These are phyloP conservation scores for Dinoponera quadriceps DNA, from an alignment of 1,140 invertebrate species.

Conservation along the genomic window DNA sequence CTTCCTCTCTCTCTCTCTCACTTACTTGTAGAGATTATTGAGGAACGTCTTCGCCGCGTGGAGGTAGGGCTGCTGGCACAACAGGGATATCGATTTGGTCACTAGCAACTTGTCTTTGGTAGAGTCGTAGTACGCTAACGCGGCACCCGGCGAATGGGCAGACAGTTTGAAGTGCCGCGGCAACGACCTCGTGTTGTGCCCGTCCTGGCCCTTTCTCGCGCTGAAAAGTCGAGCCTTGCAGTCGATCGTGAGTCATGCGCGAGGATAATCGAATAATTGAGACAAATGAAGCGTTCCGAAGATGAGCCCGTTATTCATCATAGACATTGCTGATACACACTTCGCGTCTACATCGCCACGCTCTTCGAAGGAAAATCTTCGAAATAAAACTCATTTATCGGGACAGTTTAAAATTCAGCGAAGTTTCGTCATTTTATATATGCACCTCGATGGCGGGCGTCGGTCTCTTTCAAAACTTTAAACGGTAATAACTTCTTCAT, in stretches of 20 bases:
- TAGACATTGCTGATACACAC: too few relatives aligned
- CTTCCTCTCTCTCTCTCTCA: constrained; percentile 33
- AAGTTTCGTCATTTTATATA: too few relatives aligned
- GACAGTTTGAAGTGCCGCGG: constrained; percentile 95
- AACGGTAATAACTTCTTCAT: too few relatives aligned
- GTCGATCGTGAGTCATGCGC: not conserved
- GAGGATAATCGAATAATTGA: not conserved
- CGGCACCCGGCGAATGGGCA: constrained; percentile 90
- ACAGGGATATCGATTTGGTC: constrained; percentile 96
- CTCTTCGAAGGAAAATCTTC: too few relatives aligned
- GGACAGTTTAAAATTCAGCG: too few relatives aligned
- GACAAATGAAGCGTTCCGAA: not conserved
- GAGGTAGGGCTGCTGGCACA: constrained; percentile 96
- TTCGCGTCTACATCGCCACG: too few relatives aligned
- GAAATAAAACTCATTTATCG: too few relatives aligned
- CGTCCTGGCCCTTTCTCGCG: constrained; percentile 86
- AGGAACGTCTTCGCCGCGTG: constrained; percentile 94
- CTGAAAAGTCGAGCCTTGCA: constrained; percentile 80
- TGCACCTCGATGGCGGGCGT: too few relatives aligned
- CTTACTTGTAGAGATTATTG: constrained; percentile 93
- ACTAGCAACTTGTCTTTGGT: constrained; percentile 97
- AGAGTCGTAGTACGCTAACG: constrained; percentile 95
- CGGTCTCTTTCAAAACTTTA: too few relatives aligned
- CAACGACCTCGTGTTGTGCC: constrained; percentile 91
- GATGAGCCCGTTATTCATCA: too few relatives aligned